Evolutionary conservation across 2,797 vertebrate genomes (phyloP).

Genomic region (Lophius americanus): DNA sequence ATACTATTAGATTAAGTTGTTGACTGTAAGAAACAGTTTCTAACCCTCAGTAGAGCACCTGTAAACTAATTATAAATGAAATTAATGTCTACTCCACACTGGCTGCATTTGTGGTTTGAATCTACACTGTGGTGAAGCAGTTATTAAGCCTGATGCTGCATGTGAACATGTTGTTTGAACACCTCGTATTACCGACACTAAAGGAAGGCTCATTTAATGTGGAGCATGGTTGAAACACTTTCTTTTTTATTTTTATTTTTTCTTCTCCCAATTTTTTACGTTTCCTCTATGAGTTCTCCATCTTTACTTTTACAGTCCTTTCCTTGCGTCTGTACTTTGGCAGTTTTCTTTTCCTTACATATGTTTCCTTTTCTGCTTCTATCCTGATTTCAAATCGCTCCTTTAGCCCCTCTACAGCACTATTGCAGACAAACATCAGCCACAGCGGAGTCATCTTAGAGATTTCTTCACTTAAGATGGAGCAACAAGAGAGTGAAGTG

Average conservation of each 20-base stretch:
- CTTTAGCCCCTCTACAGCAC: constrained; percentile 56
- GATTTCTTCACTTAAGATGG: constrained; percentile 84
- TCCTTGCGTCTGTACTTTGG: background rate
- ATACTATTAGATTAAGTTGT: background rate
- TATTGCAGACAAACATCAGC: constrained; percentile 53
- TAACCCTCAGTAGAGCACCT: background rate
- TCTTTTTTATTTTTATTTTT: background rate
- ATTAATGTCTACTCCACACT: background rate
- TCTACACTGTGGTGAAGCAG: background rate
- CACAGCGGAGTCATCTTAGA: constrained; percentile 83
- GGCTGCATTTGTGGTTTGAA: background rate
- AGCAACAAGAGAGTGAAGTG: constrained; percentile 85
- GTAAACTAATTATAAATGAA: background rate
- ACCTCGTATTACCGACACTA: constrained; percentile 4
- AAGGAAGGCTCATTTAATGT: background rate
- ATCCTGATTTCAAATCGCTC: constrained; percentile 31
- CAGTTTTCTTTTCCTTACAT: background rate
- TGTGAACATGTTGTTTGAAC: constrained; percentile 11
- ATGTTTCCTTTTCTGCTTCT: constrained; percentile 11
- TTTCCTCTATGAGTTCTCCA: background rate
- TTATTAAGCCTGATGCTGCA: constrained; percentile 2
- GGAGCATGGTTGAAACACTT: background rate
- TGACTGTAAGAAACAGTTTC: background rate
- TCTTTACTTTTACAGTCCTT: background rate
- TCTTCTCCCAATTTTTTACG: background rate